These are phyloP conservation scores for Hipparchia semele DNA, from an alignment of 2,888 invertebrate species.

Conservation along the genomic window DNA sequence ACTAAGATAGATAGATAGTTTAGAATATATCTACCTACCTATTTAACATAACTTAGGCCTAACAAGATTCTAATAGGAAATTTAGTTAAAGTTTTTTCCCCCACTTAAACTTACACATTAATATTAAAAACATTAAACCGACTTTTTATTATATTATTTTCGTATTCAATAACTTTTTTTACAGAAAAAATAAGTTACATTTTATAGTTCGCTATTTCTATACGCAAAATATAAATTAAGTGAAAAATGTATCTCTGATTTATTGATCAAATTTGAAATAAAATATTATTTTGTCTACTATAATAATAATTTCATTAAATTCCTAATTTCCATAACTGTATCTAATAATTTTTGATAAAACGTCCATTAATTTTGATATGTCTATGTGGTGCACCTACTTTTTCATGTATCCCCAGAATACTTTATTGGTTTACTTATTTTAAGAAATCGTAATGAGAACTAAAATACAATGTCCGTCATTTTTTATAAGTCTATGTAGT, in stretches of 20 bases:
- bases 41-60: neutral
- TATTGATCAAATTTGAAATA: no score
- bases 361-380: neutral
- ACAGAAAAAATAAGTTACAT: no score
- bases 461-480: no score
- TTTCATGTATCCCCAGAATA: neutral
- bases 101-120: neutral
- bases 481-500: no score
- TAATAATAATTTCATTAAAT: neutral
- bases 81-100: neutral
- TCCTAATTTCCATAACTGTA: neutral
- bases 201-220: no score
- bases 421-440: no score
- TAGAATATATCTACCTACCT: neutral
- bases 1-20: neutral
- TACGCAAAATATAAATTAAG: no score
- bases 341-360: neutral
- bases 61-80: conserved; percentile 13
- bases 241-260: no score
- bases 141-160: no score
- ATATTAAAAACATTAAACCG: no score
- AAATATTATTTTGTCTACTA: neutral
- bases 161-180: no score
- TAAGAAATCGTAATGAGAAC: no score
- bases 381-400: neutral